Conservation (phyloP, 2,113 vertebrate genomes). For the Girardinichthys multiradiatus region DNA sequence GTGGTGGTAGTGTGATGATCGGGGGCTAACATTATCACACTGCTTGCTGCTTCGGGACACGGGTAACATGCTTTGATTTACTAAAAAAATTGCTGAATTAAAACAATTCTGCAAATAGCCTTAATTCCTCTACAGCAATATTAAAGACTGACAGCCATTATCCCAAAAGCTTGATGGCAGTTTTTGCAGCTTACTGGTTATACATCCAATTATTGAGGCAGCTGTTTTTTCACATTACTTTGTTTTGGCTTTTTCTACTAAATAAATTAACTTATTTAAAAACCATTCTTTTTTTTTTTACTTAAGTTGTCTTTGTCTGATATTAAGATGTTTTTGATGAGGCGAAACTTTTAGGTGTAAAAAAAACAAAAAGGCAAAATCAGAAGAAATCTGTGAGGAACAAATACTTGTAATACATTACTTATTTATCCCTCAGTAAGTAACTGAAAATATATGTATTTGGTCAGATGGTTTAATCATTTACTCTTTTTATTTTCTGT, state of each 20-base stretch:
- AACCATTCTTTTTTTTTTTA: too few species aligned
- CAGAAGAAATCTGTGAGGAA: neutral
- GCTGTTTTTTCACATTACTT: too few species aligned
- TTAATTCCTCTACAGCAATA: too few species aligned
- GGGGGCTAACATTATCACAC: neutral
- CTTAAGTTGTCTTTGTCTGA: neutral
- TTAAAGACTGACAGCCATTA: too few species aligned
- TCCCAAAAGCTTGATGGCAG: too few species aligned
- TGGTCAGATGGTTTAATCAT: conserved; percentile 28
- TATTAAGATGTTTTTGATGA: neutral
- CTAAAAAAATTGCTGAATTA: neutral
- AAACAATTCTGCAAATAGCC: too few species aligned
- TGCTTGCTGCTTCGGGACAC: neutral
- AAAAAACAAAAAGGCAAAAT: neutral
- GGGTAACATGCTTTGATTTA: neutral
- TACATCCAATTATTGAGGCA: too few species aligned
- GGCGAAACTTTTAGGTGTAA: neutral
- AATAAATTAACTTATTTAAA: too few species aligned
- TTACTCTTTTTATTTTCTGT: conserved; percentile 54
- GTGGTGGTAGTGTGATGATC: neutral
- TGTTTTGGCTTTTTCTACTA: too few species aligned
- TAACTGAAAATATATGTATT: neutral
- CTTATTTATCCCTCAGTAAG: neutral
- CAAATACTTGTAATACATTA: neutral
- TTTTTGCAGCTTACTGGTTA: too few species aligned